phyloP scores from a whole-genome alignment of 2,113 vertebrate genomes.

The Helogale parvula region DNA sequence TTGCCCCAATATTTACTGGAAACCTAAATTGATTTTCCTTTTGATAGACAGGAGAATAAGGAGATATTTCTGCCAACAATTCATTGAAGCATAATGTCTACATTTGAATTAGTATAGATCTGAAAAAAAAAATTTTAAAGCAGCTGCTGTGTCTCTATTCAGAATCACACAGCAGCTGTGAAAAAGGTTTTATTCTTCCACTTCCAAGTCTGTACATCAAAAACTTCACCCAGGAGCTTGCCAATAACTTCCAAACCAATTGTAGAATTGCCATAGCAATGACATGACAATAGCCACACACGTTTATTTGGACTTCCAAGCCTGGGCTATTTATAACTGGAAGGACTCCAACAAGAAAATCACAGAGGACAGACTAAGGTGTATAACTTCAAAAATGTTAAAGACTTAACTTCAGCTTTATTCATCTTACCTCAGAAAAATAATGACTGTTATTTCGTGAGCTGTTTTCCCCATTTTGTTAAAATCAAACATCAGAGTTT shows the following conservation, averaged over 20 bases:
- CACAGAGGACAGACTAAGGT: neutral
- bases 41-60: conserved; percentile 48
- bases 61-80: conserved; percentile 33
- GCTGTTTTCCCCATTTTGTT: neutral
- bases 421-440: neutral
- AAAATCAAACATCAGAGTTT: conserved; percentile 28
- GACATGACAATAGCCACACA: neutral
- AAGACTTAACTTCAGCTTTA: neutral
- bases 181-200: conserved; percentile 24
- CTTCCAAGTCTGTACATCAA: conserved; percentile 46
- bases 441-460: neutral
- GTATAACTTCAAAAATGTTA: neutral
- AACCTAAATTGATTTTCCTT: conserved; percentile 49
- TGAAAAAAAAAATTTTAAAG: neutral
- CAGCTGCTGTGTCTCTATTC: conserved; percentile 53
- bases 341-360: neutral
- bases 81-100: conserved; percentile 40
- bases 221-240: neutral
- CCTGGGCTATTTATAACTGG: neutral
- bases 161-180: conserved; percentile 49
- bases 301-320: neutral
- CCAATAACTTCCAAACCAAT: neutral
- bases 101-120: conserved; percentile 43
- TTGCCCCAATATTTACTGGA: conserved; percentile 62
- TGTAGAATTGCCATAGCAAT: conserved; percentile 16